Conservation (phyloP, 2,113 vertebrate genomes). For the Myrmecophaga tridactyla region DNA sequence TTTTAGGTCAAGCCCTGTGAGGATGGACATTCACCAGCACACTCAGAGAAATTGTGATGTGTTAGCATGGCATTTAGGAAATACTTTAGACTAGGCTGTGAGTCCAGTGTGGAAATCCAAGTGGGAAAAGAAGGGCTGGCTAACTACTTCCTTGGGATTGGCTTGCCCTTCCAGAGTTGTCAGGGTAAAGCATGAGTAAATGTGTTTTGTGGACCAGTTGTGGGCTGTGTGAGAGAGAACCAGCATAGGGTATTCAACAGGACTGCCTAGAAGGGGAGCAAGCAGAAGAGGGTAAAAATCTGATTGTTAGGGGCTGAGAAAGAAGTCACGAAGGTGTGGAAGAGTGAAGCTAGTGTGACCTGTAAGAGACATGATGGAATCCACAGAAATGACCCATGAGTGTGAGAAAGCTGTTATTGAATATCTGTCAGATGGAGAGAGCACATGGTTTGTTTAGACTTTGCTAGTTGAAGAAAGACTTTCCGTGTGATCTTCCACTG, state of each 20-base stretch:
- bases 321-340: not conserved
- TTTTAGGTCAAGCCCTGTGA: not conserved
- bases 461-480: not conserved
- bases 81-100: not conserved
- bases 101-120: not conserved
- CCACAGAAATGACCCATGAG: not conserved
- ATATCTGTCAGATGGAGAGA: not conserved
- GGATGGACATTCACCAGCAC: not conserved
- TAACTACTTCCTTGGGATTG: not conserved
- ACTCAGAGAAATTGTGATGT: not conserved
- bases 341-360: not conserved
- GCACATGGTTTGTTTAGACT: not conserved
- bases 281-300: not conserved
- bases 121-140: not conserved
- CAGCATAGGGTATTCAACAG: not conserved
- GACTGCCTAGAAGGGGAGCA: not conserved
- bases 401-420: not conserved
- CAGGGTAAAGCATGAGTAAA: not conserved
- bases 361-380: not conserved
- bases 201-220: not conserved
- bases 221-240: not conserved
- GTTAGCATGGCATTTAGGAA: not conserved
- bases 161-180: not conserved
- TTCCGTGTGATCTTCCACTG: not conserved
- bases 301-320: not conserved